Percentiles rank a stretch among this genome's conserved stretches.
phyloP scores from a whole-genome alignment of 2,797 vertebrate species.

The Cossypha polioptera region DNA sequence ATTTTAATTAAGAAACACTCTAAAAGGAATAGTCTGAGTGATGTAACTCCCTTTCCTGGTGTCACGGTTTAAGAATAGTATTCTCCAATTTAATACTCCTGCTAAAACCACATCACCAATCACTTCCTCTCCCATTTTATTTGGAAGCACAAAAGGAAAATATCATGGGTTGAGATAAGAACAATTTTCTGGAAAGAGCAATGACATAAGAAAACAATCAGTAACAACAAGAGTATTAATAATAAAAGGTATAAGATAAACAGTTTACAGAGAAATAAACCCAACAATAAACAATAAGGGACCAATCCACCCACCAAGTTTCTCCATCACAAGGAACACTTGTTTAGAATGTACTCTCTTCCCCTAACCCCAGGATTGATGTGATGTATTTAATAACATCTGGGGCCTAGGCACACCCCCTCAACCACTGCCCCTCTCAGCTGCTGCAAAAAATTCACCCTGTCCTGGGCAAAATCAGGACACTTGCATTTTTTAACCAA shows the following conservation, averaged over 20 bases:
- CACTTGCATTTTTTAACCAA: not conserved
- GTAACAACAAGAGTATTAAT: not conserved
- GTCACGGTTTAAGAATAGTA: not conserved
- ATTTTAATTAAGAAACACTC: not conserved
- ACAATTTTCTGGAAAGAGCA: not conserved
- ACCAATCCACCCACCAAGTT: not conserved
- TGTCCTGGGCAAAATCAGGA: not conserved
- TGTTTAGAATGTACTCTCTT: not conserved
- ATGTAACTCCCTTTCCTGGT: not conserved
- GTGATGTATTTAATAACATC: not conserved
- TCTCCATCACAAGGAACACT: not conserved
- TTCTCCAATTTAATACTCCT: not conserved
- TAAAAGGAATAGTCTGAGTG: not conserved
- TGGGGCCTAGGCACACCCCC: accelerated
- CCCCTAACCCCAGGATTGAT: not conserved
- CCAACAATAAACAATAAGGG: too few relatives aligned
- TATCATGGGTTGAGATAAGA: not conserved
- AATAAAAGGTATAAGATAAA: not conserved
- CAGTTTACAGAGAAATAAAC: not conserved
- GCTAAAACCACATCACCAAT: not conserved
- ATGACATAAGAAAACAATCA: not conserved
- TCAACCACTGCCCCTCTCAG: not conserved
- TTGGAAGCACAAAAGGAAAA: not conserved
- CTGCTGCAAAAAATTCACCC: not conserved
- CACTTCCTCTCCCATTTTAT: not conserved